These are phyloP conservation scores for Pteropus alecto DNA, from an alignment of 2,113 vertebrate species.

Conservation along the genomic window DNA sequence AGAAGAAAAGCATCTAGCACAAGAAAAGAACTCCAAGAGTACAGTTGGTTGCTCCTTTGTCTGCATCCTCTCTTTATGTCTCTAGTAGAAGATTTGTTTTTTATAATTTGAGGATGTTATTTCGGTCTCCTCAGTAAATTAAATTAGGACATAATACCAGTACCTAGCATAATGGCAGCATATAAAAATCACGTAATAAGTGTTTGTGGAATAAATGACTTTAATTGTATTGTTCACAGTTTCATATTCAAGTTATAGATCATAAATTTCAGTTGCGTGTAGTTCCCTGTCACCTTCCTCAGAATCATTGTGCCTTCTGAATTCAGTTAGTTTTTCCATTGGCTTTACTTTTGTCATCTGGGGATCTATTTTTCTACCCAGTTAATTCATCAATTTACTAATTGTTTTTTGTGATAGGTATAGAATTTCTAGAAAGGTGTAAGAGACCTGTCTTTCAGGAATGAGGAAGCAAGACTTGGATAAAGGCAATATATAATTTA, in stretches of 20 bases:
- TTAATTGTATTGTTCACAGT: neutral
- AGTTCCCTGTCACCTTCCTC: neutral
- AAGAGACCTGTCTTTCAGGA: neutral
- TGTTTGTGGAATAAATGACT: neutral
- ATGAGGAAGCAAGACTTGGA: neutral
- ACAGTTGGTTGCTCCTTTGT: neutral
- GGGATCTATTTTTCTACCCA: neutral
- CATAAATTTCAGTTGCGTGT: neutral
- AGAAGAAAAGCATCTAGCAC: neutral
- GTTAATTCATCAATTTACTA: neutral
- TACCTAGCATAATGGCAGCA: neutral
- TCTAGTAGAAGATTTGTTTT: neutral
- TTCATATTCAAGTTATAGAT: neutral
- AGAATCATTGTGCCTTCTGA: neutral
- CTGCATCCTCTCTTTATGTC: neutral
- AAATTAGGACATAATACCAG: neutral
- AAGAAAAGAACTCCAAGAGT: neutral
- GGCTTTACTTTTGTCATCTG: neutral
- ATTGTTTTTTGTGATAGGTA: neutral
- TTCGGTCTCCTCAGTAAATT: neutral
- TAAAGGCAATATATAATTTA: neutral
- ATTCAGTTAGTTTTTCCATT: neutral
- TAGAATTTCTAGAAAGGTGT: neutral
- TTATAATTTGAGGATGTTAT: neutral
- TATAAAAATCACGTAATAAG: neutral